Conservation (phyloP, 2,888 invertebrate species). For the Aphidius colemani region DNA sequence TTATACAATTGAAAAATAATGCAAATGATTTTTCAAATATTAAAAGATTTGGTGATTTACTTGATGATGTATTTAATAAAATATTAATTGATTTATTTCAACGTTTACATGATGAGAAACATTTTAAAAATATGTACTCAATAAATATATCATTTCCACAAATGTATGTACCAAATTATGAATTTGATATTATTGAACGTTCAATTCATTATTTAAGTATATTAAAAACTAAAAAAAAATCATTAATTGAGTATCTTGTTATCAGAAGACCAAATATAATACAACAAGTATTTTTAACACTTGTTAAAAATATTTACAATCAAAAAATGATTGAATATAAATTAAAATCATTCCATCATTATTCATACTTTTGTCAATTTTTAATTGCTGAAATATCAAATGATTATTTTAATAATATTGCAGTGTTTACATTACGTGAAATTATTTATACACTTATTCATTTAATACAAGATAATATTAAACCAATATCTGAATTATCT, state of each 20-base stretch:
- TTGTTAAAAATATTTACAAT: constrained; percentile 62
- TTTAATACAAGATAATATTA: constrained; percentile 59
- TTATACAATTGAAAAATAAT: constrained; percentile 43
- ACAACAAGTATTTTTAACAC: constrained; percentile 63
- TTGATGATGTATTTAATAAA: constrained; percentile 51
- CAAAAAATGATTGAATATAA: constrained; percentile 63
- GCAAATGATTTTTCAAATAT: constrained; percentile 42
- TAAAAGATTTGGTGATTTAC: constrained; percentile 43
- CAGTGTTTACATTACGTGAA: constrained; percentile 65
- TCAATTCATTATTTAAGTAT: constrained; percentile 62
- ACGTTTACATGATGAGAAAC: constrained; percentile 57
- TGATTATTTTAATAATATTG: constrained; percentile 58
- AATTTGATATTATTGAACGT: constrained; percentile 54
- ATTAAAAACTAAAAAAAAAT: constrained; percentile 57
- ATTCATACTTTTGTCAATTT: constrained; percentile 62
- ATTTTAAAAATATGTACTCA: constrained; percentile 58
- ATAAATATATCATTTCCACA: constrained; percentile 52
- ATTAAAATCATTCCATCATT: constrained; percentile 65
- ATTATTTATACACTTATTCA: constrained; percentile 64
- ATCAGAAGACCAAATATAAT: constrained; percentile 61
- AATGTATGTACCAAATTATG: constrained; percentile 59
- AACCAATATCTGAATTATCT: constrained; percentile 44
- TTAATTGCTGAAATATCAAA: constrained; percentile 56
- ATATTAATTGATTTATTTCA: constrained; percentile 48
- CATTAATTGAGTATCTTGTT: constrained; percentile 48